Evolutionary conservation across 2,888 invertebrate genomes (phyloP).

Genomic region (Alitta virens): DNA sequence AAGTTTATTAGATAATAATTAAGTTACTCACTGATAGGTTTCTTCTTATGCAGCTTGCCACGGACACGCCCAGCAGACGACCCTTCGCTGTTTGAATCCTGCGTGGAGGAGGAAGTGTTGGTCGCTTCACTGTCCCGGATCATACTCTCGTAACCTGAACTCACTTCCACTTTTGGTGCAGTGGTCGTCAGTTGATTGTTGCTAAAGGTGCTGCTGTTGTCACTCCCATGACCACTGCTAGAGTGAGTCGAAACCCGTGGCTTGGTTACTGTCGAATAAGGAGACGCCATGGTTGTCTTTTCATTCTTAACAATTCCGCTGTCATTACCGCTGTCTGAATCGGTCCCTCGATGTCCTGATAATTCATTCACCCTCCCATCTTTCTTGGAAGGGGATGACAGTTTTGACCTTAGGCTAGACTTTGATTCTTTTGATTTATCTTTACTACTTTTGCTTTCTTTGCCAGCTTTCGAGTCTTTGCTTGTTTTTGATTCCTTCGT

Average conservation of each 20-base stretch:
- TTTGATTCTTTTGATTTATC: conserved; percentile 10
- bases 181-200: conserved; percentile 27
- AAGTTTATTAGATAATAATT: not conserved
- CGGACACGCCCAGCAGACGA: conserved; percentile 38
- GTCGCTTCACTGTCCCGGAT: conserved; percentile 81
- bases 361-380: conserved; percentile 26
- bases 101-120: conserved; percentile 71
- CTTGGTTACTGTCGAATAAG: conserved; percentile 56
- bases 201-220: conserved; percentile 49
- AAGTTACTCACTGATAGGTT: conserved; percentile 35
- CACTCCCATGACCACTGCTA: conserved; percentile 58
- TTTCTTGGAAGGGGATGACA: conserved; percentile 34
- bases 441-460: conserved; percentile 13
- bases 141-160: conserved; percentile 82
- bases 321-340: conserved; percentile 55
- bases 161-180: conserved; percentile 3
- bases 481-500: not conserved
- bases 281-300: conserved; percentile 47
- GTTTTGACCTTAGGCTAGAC: conserved; percentile 17
- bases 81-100: conserved; percentile 56
- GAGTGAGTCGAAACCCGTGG: conserved; percentile 53
- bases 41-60: conserved; percentile 40
- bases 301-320: conserved; percentile 45
- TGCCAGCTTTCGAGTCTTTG: conserved; percentile 14
- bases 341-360: conserved; percentile 7